Conservation (phyloP, 2,797 vertebrate species). For the Sternotherus odoratus region DNA sequence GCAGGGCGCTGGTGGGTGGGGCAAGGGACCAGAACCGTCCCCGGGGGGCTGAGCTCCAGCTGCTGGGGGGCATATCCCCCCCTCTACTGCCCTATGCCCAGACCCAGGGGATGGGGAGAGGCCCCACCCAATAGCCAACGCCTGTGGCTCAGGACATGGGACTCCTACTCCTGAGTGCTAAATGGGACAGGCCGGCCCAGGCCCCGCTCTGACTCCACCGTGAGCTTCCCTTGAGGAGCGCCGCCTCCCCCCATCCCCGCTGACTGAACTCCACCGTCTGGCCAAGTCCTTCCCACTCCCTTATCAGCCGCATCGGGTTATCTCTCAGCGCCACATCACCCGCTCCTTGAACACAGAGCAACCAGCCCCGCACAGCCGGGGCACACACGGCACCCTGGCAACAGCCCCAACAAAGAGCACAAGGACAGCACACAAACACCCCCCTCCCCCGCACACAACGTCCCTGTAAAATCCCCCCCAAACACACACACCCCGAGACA, state of each 20-base stretch:
- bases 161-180: background rate
- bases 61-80: background rate
- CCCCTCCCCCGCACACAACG: background rate
- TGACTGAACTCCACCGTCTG: background rate
- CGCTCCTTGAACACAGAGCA: background rate
- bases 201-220: background rate
- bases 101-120: background rate
- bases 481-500: background rate
- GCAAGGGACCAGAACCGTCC: background rate
- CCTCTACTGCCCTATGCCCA: background rate
- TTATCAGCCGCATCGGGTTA: background rate
- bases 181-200: background rate
- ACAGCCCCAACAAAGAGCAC: too few relatives aligned
- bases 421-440: background rate
- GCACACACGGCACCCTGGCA: background rate
- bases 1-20: background rate
- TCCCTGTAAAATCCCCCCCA: background rate
- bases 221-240: too few relatives aligned
- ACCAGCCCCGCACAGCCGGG: background rate
- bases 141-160: too few relatives aligned
- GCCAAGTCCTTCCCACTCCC: background rate
- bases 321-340: slow-evolving; percentile 10
- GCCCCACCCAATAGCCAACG: background rate
- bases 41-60: too few relatives aligned
- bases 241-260: background rate